phyloP scores from a whole-genome alignment of 2,888 invertebrate species.

The Cantharis lateralis region DNA sequence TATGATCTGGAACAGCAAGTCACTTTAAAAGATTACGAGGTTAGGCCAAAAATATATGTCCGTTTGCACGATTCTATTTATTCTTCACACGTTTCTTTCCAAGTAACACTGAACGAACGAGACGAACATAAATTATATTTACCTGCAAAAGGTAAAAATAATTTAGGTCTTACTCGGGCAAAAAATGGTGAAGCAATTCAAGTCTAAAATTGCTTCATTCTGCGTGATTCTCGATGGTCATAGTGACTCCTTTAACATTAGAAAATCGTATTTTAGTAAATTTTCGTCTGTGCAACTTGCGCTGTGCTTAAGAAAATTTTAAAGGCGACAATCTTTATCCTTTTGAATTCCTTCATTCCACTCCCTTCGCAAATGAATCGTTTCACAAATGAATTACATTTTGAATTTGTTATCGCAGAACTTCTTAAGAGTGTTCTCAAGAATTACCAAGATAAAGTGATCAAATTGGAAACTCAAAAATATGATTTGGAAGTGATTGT shows the following conservation, averaged over 20 bases:
- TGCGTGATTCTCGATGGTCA: background rate
- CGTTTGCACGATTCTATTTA: background rate
- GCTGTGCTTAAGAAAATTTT: conserved; percentile 1
- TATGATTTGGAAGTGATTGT: conserved; percentile 99
- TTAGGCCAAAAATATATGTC: conserved; percentile 62
- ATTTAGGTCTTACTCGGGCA: background rate
- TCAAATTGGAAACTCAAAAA: conserved; percentile 89
- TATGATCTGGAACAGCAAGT: conserved; percentile 98
- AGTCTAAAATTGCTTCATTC: background rate
- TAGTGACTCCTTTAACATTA: background rate
- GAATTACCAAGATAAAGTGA: conserved; percentile 88
- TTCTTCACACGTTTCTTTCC: background rate
- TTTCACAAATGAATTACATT: background rate
- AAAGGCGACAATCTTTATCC: background rate
- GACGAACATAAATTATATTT: background rate
- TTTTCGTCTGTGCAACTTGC: background rate
- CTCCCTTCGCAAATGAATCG: background rate
- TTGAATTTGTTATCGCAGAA: conserved; percentile 60
- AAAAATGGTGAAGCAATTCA: background rate
- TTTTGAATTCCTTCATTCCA: background rate
- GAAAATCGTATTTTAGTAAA: background rate
- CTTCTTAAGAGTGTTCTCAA: conserved; percentile 75
- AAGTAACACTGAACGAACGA: background rate
- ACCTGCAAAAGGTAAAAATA: background rate
- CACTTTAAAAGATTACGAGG: conserved; percentile 98